A percentile compares a stretch with the other conserved stretches of the same genome.
phyloP scores from a whole-genome alignment of 2,888 invertebrate genomes.

The Drosophila trichaetosa region DNA sequence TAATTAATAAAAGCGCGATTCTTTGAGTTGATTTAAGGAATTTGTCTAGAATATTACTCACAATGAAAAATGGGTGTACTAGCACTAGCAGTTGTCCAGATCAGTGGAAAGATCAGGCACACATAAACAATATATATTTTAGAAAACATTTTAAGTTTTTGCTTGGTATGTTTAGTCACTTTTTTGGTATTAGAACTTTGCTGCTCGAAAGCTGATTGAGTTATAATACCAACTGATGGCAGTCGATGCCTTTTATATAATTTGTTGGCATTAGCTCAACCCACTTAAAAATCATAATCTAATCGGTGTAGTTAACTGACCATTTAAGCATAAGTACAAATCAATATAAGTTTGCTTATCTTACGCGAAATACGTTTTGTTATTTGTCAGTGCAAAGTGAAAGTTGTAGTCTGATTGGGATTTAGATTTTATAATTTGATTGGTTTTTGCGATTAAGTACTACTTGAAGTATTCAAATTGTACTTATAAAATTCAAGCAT shows the following conservation, averaged over 20 bases:
- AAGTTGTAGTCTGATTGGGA: neutral
- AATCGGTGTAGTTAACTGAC: constrained; percentile 32
- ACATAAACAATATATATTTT: constrained; percentile 10
- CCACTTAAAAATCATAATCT: constrained; percentile 51
- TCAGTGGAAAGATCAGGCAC: constrained; percentile 40
- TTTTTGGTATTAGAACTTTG: constrained; percentile 3
- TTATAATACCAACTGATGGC: constrained; percentile 22
- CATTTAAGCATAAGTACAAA: constrained; percentile 4
- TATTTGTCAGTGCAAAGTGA: constrained; percentile 3
- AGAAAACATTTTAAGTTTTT: constrained; percentile 34
- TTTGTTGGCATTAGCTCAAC: neutral
- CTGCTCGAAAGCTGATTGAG: constrained; percentile 7
- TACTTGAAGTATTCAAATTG: neutral
- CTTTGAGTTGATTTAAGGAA: neutral
- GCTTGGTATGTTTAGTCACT: neutral
- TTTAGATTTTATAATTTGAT: neutral
- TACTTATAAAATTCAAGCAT: neutral
- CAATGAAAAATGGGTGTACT: constrained; percentile 63
- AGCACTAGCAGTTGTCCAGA: constrained; percentile 22
- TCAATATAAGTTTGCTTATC: constrained; percentile 21
- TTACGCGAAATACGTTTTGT: constrained; percentile 16
- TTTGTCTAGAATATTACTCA: constrained; percentile 37
- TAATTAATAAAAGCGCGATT: neutral
- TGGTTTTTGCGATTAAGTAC: neutral
- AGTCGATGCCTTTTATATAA: constrained; percentile 52